Percentiles rank a stretch among this genome's conserved stretches.
Conservation (phyloP, 2,888 invertebrate species). For the Acrobasis repandana region DNA sequence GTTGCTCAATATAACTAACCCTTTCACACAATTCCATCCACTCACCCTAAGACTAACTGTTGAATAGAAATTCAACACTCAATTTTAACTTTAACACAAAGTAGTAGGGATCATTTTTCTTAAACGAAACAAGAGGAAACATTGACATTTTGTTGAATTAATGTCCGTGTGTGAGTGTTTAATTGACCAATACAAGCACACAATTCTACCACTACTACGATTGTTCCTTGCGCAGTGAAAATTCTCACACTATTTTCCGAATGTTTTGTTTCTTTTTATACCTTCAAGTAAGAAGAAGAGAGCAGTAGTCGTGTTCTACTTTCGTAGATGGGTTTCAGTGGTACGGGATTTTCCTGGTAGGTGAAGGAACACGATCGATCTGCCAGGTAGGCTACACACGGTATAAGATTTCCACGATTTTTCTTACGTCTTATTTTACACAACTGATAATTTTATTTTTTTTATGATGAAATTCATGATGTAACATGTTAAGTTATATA, state of each 20-base stretch:
- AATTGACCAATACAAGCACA: conserved; percentile 60
- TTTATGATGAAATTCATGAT: no score
- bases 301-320: conserved; percentile 24
- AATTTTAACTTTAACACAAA: conserved; percentile 24
- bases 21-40: conserved; percentile 45
- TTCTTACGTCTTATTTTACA: neutral
- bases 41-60: conserved; percentile 46
- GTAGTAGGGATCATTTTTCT: conserved; percentile 33
- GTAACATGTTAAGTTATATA: no score
- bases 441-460: neutral
- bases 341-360: conserved; percentile 45
- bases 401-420: conserved; percentile 38
- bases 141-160: conserved; percentile 30
- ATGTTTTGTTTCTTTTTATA: conserved; percentile 22
- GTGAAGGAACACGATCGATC: conserved; percentile 65
- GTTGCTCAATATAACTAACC: conserved; percentile 35
- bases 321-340: conserved; percentile 44
- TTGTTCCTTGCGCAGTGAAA: conserved; percentile 19
- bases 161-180: conserved; percentile 57
- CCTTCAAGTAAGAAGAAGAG: conserved; percentile 23
- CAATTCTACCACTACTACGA: conserved; percentile 32
- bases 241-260: conserved; percentile 5
- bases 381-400: conserved; percentile 44
- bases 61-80: conserved; percentile 21
- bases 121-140: conserved; percentile 26